These are phyloP conservation scores for Lapara coniferarum DNA, from an alignment of 2,888 invertebrate genomes.

Conservation along the genomic window DNA sequence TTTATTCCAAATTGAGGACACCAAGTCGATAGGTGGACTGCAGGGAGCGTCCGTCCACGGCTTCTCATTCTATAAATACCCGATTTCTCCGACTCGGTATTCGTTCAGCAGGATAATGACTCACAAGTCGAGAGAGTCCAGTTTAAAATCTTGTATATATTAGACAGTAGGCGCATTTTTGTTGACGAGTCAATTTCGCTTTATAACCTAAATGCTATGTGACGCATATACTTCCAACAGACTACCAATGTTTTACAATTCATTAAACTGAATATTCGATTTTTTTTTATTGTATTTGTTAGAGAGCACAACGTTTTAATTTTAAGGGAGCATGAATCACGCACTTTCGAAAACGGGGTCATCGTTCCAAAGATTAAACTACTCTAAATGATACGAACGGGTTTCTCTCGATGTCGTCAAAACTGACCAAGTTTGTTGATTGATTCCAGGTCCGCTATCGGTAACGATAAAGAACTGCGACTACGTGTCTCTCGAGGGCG, in stretches of 20 bases:
- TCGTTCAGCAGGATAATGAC: constrained; percentile 78
- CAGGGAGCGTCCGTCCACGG: constrained; percentile 56
- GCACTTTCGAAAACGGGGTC: constrained; percentile 8
- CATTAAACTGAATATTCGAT: neutral
- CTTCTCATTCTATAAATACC: constrained; percentile 75
- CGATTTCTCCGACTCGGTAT: constrained; percentile 70
- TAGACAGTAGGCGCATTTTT: constrained; percentile 16
- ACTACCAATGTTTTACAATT: neutral
- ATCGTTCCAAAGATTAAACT: constrained; percentile 21
- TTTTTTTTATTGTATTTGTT: neutral
- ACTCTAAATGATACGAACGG: constrained; percentile 12
- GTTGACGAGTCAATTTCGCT: neutral
- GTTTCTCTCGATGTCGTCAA: constrained; percentile 26
- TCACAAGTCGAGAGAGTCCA: constrained; percentile 50
- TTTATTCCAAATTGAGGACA: constrained; percentile 44
- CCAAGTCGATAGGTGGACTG: constrained; percentile 49
- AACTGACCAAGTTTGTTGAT: constrained; percentile 29
- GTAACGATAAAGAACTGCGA: constrained; percentile 84
- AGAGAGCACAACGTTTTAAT: neutral
- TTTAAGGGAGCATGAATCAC: neutral
- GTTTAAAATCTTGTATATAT: constrained; percentile 24
- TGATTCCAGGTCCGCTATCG: constrained; percentile 84
- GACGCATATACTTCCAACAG: neutral
- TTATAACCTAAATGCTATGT: neutral
- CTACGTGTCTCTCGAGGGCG: constrained; percentile 84